Base-by-base conservation (phyloP, 2,888 invertebrate genomes). In the Chrysodeixis includens region DNA sequence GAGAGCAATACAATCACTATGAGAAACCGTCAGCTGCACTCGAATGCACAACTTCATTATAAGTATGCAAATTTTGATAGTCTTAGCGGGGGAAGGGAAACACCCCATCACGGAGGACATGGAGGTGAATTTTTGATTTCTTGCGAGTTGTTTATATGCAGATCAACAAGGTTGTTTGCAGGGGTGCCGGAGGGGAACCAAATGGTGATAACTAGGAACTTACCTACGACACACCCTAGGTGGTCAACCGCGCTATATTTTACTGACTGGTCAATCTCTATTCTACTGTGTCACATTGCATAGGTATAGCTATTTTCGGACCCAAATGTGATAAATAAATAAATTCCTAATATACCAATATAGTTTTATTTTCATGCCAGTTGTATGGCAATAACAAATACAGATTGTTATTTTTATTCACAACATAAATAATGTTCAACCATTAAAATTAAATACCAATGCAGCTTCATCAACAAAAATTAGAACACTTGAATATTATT, bases 51-150 rank as follows among this genome's bases (percentile, higher is more conserved):
- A 76, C 71, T 71, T 83, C 71, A 84, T 82, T 72, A 84, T 83
- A 79, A 85, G 71, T 83, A 86, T 86, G 86, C 80, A 84, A 86
- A 86, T 80, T 74, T 77, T 77, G 69, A 80, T 83, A 81, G 81
- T 75, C 81, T 79, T 82, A 74, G 59, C 65, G 68, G 69, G n/a
- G 66, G 62, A 57, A 30, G 67, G 62, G 46, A 54, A 58, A 52
- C 46, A 26, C 30, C 46, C 62, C 32, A 56, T 22, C 51, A 46
- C 44, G 40, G 51, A 10, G 57, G 16, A 18, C 51, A 46, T 51
- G 40, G 51, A 10, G 57, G 16, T 67, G 63, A 69, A 74, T 57
- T 74, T 76, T 61, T 53, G 22, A 58, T 63, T 62, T 72, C 54
- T n/a, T 14, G 18, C n/a, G 1, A 16, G 56, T 22, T 32, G 44